Base-by-base conservation (phyloP, 2,797 vertebrate genomes). In the Phataginus tricuspis region DNA sequence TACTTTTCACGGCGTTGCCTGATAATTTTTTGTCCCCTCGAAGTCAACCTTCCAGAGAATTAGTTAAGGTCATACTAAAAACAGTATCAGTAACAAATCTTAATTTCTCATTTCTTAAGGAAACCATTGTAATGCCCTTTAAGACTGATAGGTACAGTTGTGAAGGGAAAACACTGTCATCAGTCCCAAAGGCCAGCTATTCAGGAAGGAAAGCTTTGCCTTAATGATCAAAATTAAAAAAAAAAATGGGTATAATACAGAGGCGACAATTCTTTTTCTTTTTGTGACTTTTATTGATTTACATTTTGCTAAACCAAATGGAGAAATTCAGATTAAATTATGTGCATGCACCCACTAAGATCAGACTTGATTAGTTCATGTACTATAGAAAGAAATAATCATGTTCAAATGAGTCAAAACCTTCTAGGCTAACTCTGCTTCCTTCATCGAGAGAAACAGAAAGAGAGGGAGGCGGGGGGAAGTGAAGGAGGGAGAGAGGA, bases 301-400 rank as follows among this genome's bases (percentile, higher is more conserved):
- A 18, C 34, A 64, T 64, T 94, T 96, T 92, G 12, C 27, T 29
- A 82, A 15, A 80, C 10, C 12, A 95, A 19, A 7, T 42, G 34
- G 31, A 90, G 71, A 90, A 90, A 87, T 86, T 96, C 27, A 31
- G 59, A 80, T 80, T 72, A 90, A 91, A 86, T 92, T 80, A 74
- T 66, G 37, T 84, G 14, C 19, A 91, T 84, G 14, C 19, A 91
- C 51, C 59, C 83, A 57, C 55, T 74, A 95, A 86, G 18, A 59
- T 74, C 51, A 92, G 79, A 83, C 31, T 27, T 94, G 57, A 94
- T 37, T 82, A 96, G 82, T 51, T 92, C 59, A 55, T 71, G 8
- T 9, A 66, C 4, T 72, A 15, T 59, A 87, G 19, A 77, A 91
- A 89, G 5, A 95, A 82, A 84, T 87, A 61, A 79, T 59, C 64